Evolutionary conservation across 2,113 vertebrate genomes (phyloP).

Genomic region (Grallaria varia): DNA sequence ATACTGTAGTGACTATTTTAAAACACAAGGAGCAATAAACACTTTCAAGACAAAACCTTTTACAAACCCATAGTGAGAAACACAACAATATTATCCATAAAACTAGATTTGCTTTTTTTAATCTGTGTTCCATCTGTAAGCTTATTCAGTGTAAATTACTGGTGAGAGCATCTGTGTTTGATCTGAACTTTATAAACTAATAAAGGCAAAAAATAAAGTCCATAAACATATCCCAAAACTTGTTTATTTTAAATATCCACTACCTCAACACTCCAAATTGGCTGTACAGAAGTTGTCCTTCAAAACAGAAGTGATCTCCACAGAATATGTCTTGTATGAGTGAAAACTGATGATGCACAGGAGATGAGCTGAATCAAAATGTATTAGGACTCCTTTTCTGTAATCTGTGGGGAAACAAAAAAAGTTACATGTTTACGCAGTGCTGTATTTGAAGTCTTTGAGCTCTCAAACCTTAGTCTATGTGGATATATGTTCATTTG

Average conservation of each 20-base stretch:
- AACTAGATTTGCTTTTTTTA: not conserved
- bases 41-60: not conserved
- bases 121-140: not conserved
- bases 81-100: not conserved
- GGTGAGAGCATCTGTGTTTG: not conserved
- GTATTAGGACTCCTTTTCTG: not conserved
- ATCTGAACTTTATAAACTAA: not conserved
- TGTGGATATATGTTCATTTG: not conserved
- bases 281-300: not conserved
- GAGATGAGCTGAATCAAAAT: not conserved
- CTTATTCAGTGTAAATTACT: not conserved
- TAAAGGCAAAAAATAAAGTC: not conserved
- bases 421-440: not conserved
- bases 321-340: slow-evolving; percentile 17
- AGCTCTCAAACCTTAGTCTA: not conserved
- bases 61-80: not conserved
- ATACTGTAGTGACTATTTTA: not conserved
- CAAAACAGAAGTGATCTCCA: not conserved
- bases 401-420: slow-evolving; percentile 8
- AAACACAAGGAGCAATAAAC: not conserved
- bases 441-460: not conserved
- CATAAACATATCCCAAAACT: not conserved
- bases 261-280: slow-evolving; percentile 52
- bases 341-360: not conserved
- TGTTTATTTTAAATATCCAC: not conserved